These are phyloP conservation scores for Sinosuthora webbiana DNA, from an alignment of 2,113 vertebrate species.

Conservation along the genomic window DNA sequence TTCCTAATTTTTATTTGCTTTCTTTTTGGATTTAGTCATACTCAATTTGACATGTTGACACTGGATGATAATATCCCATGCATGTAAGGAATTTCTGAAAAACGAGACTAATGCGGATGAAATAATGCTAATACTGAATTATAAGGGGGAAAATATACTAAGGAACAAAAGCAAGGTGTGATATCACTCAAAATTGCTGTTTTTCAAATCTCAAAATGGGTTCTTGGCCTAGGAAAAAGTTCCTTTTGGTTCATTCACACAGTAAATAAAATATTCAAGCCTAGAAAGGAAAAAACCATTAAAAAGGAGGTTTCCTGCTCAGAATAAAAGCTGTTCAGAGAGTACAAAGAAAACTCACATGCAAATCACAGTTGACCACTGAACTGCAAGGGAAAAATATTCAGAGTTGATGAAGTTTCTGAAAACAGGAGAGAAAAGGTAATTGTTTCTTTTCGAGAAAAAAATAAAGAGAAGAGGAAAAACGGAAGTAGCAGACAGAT, in stretches of 20 bases:
- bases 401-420: background rate
- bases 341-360: background rate
- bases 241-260: background rate
- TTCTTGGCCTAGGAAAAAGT: background rate
- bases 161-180: background rate
- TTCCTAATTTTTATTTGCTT: background rate
- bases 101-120: background rate
- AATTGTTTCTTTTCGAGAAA: background rate
- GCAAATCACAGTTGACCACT: background rate
- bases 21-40: slow-evolving; percentile 4
- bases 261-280: background rate
- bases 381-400: background rate
- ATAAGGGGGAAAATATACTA: background rate
- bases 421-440: background rate
- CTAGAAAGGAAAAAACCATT: background rate
- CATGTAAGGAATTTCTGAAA: background rate
- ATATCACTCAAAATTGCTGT: background rate
- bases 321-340: background rate
- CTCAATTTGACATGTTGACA: background rate
- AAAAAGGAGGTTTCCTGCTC: background rate
- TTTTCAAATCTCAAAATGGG: background rate
- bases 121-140: background rate
- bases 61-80: background rate
- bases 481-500: background rate
- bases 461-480: background rate